These are phyloP conservation scores for Heliconius hortense DNA, from an alignment of 2,888 invertebrate genomes.

Conservation along the genomic window DNA sequence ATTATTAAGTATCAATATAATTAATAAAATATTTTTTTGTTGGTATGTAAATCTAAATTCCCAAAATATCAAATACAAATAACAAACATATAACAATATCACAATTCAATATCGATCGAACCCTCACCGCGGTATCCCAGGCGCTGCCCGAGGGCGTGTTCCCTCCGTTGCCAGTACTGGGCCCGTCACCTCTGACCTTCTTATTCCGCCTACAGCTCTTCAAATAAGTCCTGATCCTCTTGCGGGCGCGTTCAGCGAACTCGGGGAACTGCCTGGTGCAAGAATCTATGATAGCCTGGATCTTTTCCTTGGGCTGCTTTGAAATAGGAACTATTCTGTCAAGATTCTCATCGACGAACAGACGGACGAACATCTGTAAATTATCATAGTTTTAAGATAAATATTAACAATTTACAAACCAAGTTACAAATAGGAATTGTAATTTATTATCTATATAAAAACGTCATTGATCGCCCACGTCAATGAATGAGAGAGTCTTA, in stretches of 20 bases:
- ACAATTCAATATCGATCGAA: constrained; percentile 62
- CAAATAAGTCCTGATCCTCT: constrained; percentile 96
- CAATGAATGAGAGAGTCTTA: not conserved
- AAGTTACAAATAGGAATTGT: not conserved
- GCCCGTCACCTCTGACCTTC: constrained; percentile 90
- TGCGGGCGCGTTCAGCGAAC: constrained; percentile 96
- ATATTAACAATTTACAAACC: not conserved
- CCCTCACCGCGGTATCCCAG: constrained; percentile 93
- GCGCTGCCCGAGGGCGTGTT: constrained; percentile 78
- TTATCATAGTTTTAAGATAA: not conserved
- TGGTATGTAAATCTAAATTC: not conserved
- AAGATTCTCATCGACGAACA: constrained; percentile 98
- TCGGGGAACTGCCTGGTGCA: constrained; percentile 98
- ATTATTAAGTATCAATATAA: not conserved
- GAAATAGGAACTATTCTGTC: constrained; percentile 98
- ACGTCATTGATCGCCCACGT: no score
- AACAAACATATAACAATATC: not conserved
- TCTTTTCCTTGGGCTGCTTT: constrained; percentile 98
- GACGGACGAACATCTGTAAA: constrained; percentile 96
- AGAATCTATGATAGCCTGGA: constrained; percentile 98
- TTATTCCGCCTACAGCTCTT: constrained; percentile 97
- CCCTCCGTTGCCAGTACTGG: constrained; percentile 64
- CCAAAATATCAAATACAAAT: not conserved
- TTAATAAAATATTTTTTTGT: no score
- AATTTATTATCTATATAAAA: not conserved